Base-by-base conservation (phyloP, 2,797 vertebrate species). In the Thripadectes ignobilis region DNA sequence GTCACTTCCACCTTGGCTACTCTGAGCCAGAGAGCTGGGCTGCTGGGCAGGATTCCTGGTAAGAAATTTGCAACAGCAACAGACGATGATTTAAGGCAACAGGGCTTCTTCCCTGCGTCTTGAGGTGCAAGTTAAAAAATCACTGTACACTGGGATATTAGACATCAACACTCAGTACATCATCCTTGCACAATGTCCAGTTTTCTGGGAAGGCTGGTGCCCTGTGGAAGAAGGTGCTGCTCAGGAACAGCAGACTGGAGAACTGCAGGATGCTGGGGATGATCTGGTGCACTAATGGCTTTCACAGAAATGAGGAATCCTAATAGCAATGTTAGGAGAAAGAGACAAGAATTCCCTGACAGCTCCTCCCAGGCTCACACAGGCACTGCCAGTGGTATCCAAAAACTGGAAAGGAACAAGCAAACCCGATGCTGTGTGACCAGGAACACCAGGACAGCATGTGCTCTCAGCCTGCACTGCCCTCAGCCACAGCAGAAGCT, bases 111-210 rank as follows among this genome's bases (percentile, higher is more conserved):
- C 67, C 45, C 22, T 12, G 0, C 1, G 2, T 23, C 59, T 6
- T 8, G 61, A 32, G 19, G 61, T 0, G 18, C 46, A 29, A 0
- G 17, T 18, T 51, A 16, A 45, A 46, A 52, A 17, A 2, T 30
- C 3, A 1, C 43, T 38, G 80, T 65, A 54, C 5, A 0, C 23
- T 6, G 26, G 6, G 7, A 1, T 11, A 19, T 18, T 3, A 29
- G 65, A 29, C 57, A 61, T 4, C 66, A 59, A 0, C 30, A 4
- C 26, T 18, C 23, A 5, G 54, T 1, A 1, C 29, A 5, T 0
- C 0, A 52, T 16, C 66, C 22, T 69, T 5, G 16, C 2, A 45
- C 80, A n/a, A 6, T 58, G 67, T 6, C 23, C 51, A 8, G 13
- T 12, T 21, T 30, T 46, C 23, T 34, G 68, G 51, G 45, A 14